These are phyloP conservation scores for Zalophus californianus DNA, from an alignment of 2,797 vertebrate species.

Conservation along the genomic window DNA sequence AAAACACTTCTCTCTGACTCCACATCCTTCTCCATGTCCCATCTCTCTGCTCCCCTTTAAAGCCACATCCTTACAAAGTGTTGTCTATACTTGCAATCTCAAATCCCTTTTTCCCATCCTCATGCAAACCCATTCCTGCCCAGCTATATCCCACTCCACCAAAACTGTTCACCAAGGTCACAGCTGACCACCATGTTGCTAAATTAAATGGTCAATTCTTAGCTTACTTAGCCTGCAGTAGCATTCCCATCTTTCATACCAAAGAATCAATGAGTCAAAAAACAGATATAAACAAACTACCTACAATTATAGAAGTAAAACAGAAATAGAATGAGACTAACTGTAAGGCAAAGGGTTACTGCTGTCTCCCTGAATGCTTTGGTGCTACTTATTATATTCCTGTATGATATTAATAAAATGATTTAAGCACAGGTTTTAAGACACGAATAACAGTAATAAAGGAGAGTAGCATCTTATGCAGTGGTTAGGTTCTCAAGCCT, in stretches of 20 bases:
- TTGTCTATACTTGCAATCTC: not conserved
- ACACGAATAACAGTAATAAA: not conserved
- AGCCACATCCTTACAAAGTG: not conserved
- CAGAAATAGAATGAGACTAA: slow-evolving; percentile 22
- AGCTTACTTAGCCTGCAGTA: slow-evolving; percentile 1
- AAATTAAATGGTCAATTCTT: slow-evolving; percentile 23
- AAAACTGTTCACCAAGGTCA: slow-evolving; percentile 30
- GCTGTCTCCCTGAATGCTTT: not conserved
- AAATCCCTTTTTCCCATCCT: not conserved
- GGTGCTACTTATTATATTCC: slow-evolving; percentile 13
- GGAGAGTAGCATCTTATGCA: not conserved
- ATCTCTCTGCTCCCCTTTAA: slow-evolving; percentile 41
- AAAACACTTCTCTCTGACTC: not conserved
- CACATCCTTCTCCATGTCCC: not conserved
- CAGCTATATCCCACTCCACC: not conserved
- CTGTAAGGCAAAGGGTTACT: not conserved
- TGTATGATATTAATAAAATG: not conserved
- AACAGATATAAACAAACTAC: not conserved
- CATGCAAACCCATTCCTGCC: not conserved
- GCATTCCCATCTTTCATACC: slow-evolving; percentile 10
- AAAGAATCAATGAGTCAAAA: slow-evolving; percentile 44
- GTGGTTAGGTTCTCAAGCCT: not conserved
- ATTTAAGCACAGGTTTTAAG: slow-evolving; percentile 44
- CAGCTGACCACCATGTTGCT: not conserved
- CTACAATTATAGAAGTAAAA: slow-evolving; percentile 28